Conservation (phyloP, 2,113 vertebrate genomes). For the Trichomycterus rosablanca region DNA sequence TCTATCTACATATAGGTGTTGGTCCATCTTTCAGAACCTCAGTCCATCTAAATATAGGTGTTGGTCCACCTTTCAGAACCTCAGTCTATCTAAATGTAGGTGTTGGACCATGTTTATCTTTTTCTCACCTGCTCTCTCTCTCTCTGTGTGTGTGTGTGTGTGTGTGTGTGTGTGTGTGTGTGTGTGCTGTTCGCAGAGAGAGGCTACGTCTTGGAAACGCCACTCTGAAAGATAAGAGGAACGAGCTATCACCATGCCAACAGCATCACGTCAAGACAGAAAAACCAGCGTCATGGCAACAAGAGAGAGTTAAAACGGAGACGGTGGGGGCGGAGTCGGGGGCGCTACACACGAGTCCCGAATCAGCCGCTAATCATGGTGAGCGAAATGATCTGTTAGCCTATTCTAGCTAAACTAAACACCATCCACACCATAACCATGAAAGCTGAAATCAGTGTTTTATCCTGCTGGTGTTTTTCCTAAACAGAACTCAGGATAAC, state of each 20-base stretch:
- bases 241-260: constrained; percentile 21
- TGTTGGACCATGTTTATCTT: too few relatives aligned
- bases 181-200: constrained; percentile 19
- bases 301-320: constrained; percentile 63
- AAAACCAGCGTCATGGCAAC: constrained; percentile 43
- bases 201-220: constrained; percentile 17
- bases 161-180: not conserved
- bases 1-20: too few relatives aligned
- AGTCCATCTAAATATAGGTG: too few relatives aligned
- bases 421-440: too few relatives aligned
- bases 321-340: constrained; percentile 51
- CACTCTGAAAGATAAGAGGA: not conserved
- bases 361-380: constrained; percentile 50
- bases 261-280: constrained; percentile 61
- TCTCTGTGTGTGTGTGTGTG: not conserved
- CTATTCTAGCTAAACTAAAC: too few relatives aligned
- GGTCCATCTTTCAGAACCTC: too few relatives aligned
- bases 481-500: constrained; percentile 87
- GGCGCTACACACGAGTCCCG: constrained; percentile 58
- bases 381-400: not conserved
- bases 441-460: too few relatives aligned
- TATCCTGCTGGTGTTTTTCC: too few relatives aligned
- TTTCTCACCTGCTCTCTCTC: too few relatives aligned
- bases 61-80: too few relatives aligned
- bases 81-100: too few relatives aligned